Evolutionary conservation across 2,797 vertebrate genomes (phyloP), one percentile per base, ranked within the genome.

Genomic region (Spondyliosoma cantharus): DNA sequence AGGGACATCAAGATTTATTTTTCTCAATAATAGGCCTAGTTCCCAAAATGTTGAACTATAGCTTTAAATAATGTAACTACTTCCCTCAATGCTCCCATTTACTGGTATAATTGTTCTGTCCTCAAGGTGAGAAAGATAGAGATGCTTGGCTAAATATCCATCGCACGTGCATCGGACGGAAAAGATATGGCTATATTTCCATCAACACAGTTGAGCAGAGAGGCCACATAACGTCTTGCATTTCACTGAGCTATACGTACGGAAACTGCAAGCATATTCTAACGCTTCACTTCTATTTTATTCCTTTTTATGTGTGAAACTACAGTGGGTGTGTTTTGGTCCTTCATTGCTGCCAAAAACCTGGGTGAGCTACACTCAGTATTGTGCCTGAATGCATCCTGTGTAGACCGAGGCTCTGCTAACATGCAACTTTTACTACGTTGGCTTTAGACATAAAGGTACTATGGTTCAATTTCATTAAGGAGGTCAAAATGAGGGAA

Each of bases 11-110:
- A 43, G 11, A 29, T 17, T 5, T 56, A 1, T 27, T 9, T 56
- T 27, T 32, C 24, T 70, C 43, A 46, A 43, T 8, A 12, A 24
- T 14, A 54, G 25, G 1, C n/a, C 9, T 24, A 56, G 16, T 27
- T 25, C 11, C 1, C 8, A 54, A 54, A 43, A 14, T 62, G 24
- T 16, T 3, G 48, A 45, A 46, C 20, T 53, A 22, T 3, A 15
- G 9, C 68, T 32, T 11, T 67, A 37, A 68, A 83, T 63, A 54
- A 82, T 70, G 60, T 5, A 72, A 52, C 27, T 14, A 45, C 45
- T 53, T 22, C 32, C 60, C 17, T 50, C 27, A 24, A 7, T 49
- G 11, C 37, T 37, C 37, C 37, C 9, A 11, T 37, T 37, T 37
- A 37, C 37, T 37, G 37, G 37, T 49, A 4, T 17, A 17, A 17